Conservation (phyloP, 2,797 vertebrate species). For the Benthosema pterotum region DNA sequence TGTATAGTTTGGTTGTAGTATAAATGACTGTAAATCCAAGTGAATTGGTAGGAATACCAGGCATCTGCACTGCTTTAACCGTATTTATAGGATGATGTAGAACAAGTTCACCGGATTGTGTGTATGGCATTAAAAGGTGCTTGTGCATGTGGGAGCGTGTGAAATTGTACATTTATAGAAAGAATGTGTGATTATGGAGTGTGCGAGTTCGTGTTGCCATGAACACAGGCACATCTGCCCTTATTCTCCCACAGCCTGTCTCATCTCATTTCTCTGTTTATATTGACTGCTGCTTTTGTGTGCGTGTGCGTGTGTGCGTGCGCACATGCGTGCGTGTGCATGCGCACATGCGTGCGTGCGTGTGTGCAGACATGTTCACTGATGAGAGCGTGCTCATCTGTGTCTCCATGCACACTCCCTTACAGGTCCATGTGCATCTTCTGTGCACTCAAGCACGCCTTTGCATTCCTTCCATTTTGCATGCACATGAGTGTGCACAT, state of each 20-base stretch:
- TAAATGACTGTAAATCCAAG: too few relatives aligned
- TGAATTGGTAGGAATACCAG: not conserved
- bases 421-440: slow-evolving; percentile 20
- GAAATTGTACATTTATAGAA: not conserved
- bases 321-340: slow-evolving; percentile 9
- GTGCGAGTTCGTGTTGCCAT: slow-evolving; percentile 15
- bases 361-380: not conserved
- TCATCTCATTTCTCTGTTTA: slow-evolving; percentile 51
- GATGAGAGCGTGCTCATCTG: slow-evolving; percentile 9
- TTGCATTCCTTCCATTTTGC: not conserved
- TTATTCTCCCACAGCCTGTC: slow-evolving; percentile 35
- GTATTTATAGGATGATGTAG: slow-evolving; percentile 42
- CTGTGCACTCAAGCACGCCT: not conserved
- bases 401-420: slow-evolving; percentile 13
- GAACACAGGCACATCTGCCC: slow-evolving; percentile 44
- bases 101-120: slow-evolving; percentile 11
- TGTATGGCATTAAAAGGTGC: slow-evolving; percentile 14
- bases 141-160: slow-evolving; percentile 13
- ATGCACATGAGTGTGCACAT: slow-evolving; percentile 13
- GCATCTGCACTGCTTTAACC: slow-evolving; percentile 42
- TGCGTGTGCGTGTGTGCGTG: slow-evolving; percentile 7
- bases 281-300: slow-evolving; percentile 32
- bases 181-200: slow-evolving; percentile 30
- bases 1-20: too few relatives aligned
- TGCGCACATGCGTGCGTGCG: slow-evolving; percentile 19